A percentile compares a stretch with the other conserved stretches of the same genome.
Evolutionary conservation across 2,888 invertebrate species (phyloP).

Genomic region (Tiliacea citrago): DNA sequence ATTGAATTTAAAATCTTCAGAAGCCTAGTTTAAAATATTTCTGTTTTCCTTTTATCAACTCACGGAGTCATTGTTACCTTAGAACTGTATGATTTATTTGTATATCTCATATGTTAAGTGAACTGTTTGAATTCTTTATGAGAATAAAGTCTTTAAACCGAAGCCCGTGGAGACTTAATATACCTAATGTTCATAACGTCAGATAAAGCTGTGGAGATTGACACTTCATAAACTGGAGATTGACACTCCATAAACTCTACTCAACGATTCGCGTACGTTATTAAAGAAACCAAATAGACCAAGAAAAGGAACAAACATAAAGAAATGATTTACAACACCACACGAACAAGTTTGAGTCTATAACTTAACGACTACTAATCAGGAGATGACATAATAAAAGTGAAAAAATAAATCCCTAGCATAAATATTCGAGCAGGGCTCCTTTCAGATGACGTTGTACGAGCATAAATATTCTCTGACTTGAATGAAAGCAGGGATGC

Average conservation of each 20-base stretch:
- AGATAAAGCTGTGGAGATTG: neutral
- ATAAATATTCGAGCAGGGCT: constrained; percentile 74
- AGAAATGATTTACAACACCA: constrained; percentile 57
- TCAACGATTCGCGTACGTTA: neutral
- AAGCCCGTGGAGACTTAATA: neutral
- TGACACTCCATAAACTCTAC: constrained; percentile 7
- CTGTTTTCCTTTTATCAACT: too few relatives aligned
- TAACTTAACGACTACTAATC: constrained; percentile 72
- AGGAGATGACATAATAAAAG: constrained; percentile 70
- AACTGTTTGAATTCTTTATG: too few relatives aligned
- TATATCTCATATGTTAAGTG: too few relatives aligned
- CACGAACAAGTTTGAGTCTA: constrained; percentile 47
- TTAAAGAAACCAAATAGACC: neutral
- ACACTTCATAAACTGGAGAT: constrained; percentile 2
- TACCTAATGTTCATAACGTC: neutral
- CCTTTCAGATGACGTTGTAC: constrained; percentile 72
- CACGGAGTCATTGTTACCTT: too few relatives aligned
- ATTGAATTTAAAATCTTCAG: too few relatives aligned
- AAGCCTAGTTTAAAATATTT: too few relatives aligned
- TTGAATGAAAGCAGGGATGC: constrained; percentile 75
- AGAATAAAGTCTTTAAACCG: too few relatives aligned
- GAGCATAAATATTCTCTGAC: constrained; percentile 81
- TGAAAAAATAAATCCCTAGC: constrained; percentile 64
- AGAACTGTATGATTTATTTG: too few relatives aligned
- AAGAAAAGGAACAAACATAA: constrained; percentile 21